phyloP scores from a whole-genome alignment of 2,888 invertebrate species.

The Synanthedon myopaeformis region DNA sequence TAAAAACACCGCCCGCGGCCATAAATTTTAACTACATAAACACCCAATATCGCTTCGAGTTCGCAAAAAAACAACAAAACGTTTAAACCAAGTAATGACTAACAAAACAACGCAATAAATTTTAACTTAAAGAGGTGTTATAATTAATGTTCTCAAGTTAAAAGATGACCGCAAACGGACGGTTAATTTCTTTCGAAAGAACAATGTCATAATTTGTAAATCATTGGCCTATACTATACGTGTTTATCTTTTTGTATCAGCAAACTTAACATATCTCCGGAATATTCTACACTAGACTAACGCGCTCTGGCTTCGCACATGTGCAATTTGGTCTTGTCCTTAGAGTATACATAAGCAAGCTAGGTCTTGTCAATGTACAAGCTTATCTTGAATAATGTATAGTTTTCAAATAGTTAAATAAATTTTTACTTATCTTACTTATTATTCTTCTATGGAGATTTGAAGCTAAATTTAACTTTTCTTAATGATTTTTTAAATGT shows the following conservation, averaged over 20 bases:
- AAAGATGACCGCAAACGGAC: constrained; percentile 49
- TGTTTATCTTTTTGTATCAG: constrained; percentile 14
- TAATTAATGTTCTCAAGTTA: constrained; percentile 60
- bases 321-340: too few relatives aligned
- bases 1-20: constrained; percentile 45
- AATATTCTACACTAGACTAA: not conserved
- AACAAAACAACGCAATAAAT: constrained; percentile 62
- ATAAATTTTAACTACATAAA: constrained; percentile 62
- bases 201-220: constrained; percentile 56
- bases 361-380: not conserved
- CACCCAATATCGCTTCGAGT: constrained; percentile 37
- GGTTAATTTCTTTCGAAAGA: constrained; percentile 44
- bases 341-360: too few relatives aligned
- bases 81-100: constrained; percentile 44
- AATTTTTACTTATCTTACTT: too few relatives aligned
- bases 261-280: too few relatives aligned
- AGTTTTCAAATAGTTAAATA: too few relatives aligned
- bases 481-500: too few relatives aligned
- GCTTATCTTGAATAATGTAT: not conserved
- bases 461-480: too few relatives aligned
- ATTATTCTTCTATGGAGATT: too few relatives aligned
- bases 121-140: constrained; percentile 65
- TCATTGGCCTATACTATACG: constrained; percentile 26
- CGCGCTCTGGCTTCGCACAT: not conserved
- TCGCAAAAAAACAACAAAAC: constrained; percentile 18